Percentiles rank a stretch among this genome's conserved stretches.
These are phyloP conservation scores for Exephanes ischioxanthus DNA, from an alignment of 2,888 invertebrate species.

Conservation along the genomic window DNA sequence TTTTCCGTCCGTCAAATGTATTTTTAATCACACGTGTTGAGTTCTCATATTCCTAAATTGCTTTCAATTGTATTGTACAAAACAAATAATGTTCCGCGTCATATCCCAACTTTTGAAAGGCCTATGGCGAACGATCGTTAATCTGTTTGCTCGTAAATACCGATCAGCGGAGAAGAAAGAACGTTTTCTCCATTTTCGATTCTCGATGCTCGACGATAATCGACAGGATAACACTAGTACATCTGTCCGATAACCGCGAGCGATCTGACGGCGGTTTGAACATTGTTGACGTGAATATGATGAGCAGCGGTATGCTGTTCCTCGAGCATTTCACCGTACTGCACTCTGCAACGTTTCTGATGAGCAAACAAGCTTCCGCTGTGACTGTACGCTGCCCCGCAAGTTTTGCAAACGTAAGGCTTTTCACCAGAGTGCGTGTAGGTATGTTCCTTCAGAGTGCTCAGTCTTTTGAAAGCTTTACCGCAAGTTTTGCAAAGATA, in stretches of 20 bases:
- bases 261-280: slow-evolving; percentile 82
- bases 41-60: neutral
- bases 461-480: slow-evolving; percentile 83
- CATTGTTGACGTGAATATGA: slow-evolving; percentile 83
- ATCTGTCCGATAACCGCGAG: slow-evolving; percentile 83
- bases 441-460: slow-evolving; percentile 84
- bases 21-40: neutral
- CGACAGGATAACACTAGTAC: slow-evolving; percentile 73
- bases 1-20: neutral
- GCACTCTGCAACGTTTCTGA: slow-evolving; percentile 82
- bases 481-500: slow-evolving; percentile 83
- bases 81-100: neutral
- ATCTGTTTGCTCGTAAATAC: neutral
- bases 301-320: slow-evolving; percentile 80
- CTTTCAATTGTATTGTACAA: neutral
- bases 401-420: slow-evolving; percentile 83
- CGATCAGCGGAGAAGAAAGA: neutral
- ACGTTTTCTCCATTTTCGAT: neutral
- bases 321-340: slow-evolving; percentile 81
- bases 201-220: slow-evolving; percentile 21
- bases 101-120: no score
- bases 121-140: neutral
- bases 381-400: slow-evolving; percentile 84
- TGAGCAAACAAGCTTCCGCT: slow-evolving; percentile 84
- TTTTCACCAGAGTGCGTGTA: slow-evolving; percentile 84